Percentiles rank a stretch among this genome's conserved stretches.
phyloP scores from a whole-genome alignment of 1,140 invertebrate species.

The Nebria ingens region DNA sequence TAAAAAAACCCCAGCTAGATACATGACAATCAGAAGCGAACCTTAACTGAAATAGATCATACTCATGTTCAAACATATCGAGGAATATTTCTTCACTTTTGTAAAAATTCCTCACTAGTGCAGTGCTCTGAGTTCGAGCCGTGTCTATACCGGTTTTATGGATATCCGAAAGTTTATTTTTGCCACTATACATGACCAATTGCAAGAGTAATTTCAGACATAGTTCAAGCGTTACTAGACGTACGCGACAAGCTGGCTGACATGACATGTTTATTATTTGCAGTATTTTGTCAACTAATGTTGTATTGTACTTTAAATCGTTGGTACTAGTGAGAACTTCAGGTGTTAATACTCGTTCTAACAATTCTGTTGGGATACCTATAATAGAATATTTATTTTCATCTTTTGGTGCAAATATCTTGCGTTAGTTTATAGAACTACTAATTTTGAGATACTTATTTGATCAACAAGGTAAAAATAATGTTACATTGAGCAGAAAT shows the following conservation, averaged over 20 bases:
- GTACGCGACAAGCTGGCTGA: constrained; percentile 73
- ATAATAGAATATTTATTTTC: constrained; percentile 24
- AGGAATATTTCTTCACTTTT: constrained; percentile 98
- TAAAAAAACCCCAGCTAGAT: background rate
- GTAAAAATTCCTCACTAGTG: constrained; percentile 83
- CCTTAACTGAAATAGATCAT: constrained; percentile 19
- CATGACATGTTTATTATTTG: constrained; percentile 70
- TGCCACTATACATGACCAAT: constrained; percentile 37
- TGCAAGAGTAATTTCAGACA: constrained; percentile 63
- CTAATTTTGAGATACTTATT: too few relatives aligned
- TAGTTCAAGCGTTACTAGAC: constrained; percentile 87
- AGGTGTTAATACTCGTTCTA: constrained; percentile 52
- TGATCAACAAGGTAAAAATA: too few relatives aligned
- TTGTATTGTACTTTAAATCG: constrained; percentile 47
- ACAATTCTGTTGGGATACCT: constrained; percentile 64
- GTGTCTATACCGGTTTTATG: constrained; percentile 63
- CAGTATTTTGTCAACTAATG: constrained; percentile 67
- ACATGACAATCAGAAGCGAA: background rate
- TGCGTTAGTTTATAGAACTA: too few relatives aligned
- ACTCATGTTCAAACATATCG: constrained; percentile 98
- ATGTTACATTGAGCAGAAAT: too few relatives aligned
- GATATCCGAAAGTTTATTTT: constrained; percentile 46
- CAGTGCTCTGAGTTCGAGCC: constrained; percentile 75
- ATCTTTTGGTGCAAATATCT: too few relatives aligned
- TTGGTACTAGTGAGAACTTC: constrained; percentile 25